Conservation (phyloP, 2,888 invertebrate genomes). For the Pristionchus arcanus region DNA sequence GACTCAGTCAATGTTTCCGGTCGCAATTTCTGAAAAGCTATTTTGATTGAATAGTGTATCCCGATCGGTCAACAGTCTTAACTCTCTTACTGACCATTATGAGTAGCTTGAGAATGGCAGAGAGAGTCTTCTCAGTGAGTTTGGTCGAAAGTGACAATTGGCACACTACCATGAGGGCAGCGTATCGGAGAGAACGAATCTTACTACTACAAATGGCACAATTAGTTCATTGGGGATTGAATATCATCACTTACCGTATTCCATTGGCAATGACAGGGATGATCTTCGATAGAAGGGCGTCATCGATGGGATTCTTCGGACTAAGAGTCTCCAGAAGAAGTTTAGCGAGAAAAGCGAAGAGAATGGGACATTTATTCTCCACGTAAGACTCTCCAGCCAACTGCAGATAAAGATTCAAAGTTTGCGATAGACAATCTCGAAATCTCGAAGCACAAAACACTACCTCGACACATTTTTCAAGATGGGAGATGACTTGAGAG, state of each 20-base stretch:
- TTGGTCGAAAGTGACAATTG: slow-evolving; percentile 69
- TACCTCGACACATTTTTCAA: slow-evolving; percentile 62
- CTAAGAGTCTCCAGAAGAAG: slow-evolving; percentile 87
- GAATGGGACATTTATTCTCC: slow-evolving; percentile 83
- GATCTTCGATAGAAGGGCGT: slow-evolving; percentile 84
- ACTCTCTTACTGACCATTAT: slow-evolving; percentile 63
- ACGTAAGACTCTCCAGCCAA: slow-evolving; percentile 63
- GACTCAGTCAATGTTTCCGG: slow-evolving; percentile 61
- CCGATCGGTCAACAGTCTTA: neutral
- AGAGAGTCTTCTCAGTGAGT: slow-evolving; percentile 65
- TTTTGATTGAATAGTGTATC: neutral
- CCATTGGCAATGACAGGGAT: slow-evolving; percentile 74
- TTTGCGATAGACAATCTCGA: slow-evolving; percentile 6
- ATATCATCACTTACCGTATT: slow-evolving; percentile 63
- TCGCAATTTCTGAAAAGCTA: slow-evolving; percentile 68
- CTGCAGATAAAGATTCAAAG: slow-evolving; percentile 57
- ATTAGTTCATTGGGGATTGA: neutral
- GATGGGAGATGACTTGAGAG: slow-evolving; percentile 63
- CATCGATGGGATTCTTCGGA: slow-evolving; percentile 82
- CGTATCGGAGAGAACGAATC: slow-evolving; percentile 63
- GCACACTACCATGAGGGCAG: slow-evolving; percentile 69
- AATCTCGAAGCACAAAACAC: neutral
- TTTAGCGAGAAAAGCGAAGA: slow-evolving; percentile 89
- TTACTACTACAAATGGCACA: slow-evolving; percentile 59
- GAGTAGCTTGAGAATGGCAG: slow-evolving; percentile 68